Evolutionary conservation across 1,140 invertebrate species (phyloP).

Genomic region (Pygmarrhopalites habei): DNA sequence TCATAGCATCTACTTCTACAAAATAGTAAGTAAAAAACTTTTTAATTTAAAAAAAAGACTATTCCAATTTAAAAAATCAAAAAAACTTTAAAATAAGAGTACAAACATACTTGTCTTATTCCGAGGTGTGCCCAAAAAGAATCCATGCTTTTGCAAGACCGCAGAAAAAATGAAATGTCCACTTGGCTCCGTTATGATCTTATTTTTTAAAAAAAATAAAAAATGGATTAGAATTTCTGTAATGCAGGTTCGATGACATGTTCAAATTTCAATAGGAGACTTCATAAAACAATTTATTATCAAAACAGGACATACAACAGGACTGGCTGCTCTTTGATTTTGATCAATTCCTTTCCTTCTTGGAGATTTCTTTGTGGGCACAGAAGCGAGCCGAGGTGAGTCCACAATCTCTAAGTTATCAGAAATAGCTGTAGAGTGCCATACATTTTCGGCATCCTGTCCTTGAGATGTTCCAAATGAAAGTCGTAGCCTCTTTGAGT

Average conservation of each 20-base stretch:
- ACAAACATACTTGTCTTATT: constrained; percentile 27
- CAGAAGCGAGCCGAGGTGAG: not conserved
- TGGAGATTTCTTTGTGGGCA: no score
- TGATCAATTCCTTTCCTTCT: no score
- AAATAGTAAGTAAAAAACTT: not conserved
- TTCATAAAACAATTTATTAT: not conserved
- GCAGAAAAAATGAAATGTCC: constrained; percentile 25
- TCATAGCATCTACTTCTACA: constrained; percentile 20
- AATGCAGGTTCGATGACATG: not conserved
- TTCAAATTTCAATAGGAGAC: not conserved
- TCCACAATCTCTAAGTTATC: no score
- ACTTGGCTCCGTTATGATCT: constrained; percentile 17
- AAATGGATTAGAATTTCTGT: constrained; percentile 12
- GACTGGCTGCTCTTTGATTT: no score
- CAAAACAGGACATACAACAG: not conserved
- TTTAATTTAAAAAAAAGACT: not conserved
- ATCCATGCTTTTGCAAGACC: constrained; percentile 27
- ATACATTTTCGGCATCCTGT: no score
- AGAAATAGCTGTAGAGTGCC: constrained; percentile 7
- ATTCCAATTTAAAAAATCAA: not conserved
- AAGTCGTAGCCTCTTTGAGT: no score
- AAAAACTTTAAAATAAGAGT: not conserved
- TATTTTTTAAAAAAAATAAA: no score
- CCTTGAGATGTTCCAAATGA: no score
- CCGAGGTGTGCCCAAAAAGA: constrained; percentile 14